phyloP scores from a whole-genome alignment of 2,888 invertebrate genomes.

The Diarsia mendica region DNA sequence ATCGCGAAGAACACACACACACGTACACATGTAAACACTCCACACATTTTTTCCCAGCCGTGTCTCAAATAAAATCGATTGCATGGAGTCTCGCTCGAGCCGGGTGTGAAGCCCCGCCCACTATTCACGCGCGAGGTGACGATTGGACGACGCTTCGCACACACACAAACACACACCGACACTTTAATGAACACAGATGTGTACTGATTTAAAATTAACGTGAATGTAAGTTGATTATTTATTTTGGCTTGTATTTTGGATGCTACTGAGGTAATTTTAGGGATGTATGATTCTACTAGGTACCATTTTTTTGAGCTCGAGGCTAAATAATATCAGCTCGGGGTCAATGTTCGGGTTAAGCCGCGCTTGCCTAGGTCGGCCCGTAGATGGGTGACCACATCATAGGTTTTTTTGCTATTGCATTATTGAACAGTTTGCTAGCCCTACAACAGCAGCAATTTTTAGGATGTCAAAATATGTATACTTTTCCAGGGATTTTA shows the following conservation, averaged over 20 bases:
- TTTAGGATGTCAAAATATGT: too few species aligned
- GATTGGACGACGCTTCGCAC: constrained; percentile 82
- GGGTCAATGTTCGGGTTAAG: neutral
- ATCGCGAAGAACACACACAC: neutral
- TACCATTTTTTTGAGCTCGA: neutral
- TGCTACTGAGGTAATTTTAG: constrained; percentile 19
- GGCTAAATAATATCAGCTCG: neutral
- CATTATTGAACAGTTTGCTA: too few species aligned
- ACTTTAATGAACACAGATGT: constrained; percentile 39
- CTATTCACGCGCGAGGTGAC: constrained; percentile 88
- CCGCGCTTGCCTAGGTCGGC: neutral
- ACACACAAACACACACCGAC: constrained; percentile 48
- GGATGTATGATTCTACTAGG: neutral
- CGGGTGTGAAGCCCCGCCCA: constrained; percentile 85
- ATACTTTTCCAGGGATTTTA: too few species aligned
- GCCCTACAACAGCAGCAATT: too few species aligned
- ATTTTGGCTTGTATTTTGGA: constrained; percentile 46
- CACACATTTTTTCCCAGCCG: constrained; percentile 39
- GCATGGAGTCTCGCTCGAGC: constrained; percentile 74
- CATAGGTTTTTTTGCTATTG: too few species aligned
- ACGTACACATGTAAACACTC: neutral
- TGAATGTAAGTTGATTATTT: constrained; percentile 53
- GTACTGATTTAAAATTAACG: constrained; percentile 61
- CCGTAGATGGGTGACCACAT: neutral
- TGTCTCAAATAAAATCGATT: constrained; percentile 77